phyloP scores from a whole-genome alignment of 1,140 invertebrate species.

The Nomia melanderi region DNA sequence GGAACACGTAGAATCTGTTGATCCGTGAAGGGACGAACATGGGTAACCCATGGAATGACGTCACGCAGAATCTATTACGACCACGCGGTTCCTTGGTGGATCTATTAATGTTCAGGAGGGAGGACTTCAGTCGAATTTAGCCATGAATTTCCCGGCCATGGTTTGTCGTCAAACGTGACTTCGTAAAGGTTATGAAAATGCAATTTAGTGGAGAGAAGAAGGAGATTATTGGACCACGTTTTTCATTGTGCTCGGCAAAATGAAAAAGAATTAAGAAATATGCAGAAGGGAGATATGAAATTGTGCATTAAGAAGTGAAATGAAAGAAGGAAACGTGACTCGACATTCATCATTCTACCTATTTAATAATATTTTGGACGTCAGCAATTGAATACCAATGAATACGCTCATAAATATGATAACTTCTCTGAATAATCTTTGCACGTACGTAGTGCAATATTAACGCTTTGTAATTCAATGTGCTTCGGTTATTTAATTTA shows the following conservation, averaged over 20 bases:
- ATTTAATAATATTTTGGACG: too few relatives aligned
- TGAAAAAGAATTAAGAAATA: not conserved
- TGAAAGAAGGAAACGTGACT: too few relatives aligned
- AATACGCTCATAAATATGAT: too few relatives aligned
- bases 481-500: too few relatives aligned
- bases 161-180: constrained; percentile 1
- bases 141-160: not conserved
- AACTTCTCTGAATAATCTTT: too few relatives aligned
- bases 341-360: too few relatives aligned
- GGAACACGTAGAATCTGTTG: not conserved
- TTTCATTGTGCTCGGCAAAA: not conserved
- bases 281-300: not conserved
- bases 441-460: too few relatives aligned
- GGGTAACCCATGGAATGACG: not conserved
- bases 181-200: constrained; percentile 24
- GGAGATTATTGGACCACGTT: not conserved
- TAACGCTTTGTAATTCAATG: too few relatives aligned
- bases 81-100: not conserved
- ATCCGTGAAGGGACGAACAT: constrained; percentile 13
- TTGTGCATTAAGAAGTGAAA: not conserved
- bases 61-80: not conserved
- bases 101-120: not conserved
- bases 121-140: not conserved
- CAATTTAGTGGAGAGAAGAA: not conserved
- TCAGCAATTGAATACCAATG: too few relatives aligned